Evolutionary conservation across 2,797 vertebrate species (phyloP).

Genomic region (Sus cebifrons): DNA sequence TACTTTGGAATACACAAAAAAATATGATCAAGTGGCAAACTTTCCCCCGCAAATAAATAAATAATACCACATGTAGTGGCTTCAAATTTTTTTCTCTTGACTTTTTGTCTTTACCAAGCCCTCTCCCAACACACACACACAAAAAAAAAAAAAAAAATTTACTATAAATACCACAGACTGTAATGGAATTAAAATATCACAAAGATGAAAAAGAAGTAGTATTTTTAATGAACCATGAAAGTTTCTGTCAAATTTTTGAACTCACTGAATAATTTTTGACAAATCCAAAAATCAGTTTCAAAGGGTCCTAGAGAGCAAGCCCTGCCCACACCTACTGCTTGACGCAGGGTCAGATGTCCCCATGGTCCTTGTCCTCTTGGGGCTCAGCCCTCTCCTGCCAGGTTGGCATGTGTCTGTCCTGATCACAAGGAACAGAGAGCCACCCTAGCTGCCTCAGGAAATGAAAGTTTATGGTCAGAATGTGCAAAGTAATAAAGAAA

Average conservation of each 20-base stretch:
- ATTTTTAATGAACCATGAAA: conserved; percentile 25
- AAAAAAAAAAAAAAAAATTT: background rate
- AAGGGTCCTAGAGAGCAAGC: background rate
- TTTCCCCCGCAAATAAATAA: too few species aligned
- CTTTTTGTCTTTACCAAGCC: background rate
- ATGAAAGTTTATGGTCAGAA: conserved; percentile 40
- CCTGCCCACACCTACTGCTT: background rate
- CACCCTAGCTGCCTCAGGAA: background rate
- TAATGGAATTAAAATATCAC: conserved; percentile 62
- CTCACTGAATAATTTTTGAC: background rate
- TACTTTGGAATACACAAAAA: too few species aligned
- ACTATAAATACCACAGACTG: background rate
- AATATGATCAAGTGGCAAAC: too few species aligned
- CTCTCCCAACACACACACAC: background rate
- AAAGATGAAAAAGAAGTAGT: conserved; percentile 3
- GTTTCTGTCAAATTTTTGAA: conserved; percentile 17
- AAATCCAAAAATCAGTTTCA: conserved; percentile 3
- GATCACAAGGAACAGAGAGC: conserved; percentile 13
- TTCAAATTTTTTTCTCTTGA: background rate
- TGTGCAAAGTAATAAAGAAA: conserved; percentile 13
- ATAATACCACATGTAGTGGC: background rate
- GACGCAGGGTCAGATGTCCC: background rate
- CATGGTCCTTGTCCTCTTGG: background rate
- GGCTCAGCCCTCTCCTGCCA: background rate
- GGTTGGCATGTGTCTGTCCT: background rate